phyloP scores from a whole-genome alignment of 2,113 vertebrate genomes.

The Pseudolaguvia tuberculata region DNA sequence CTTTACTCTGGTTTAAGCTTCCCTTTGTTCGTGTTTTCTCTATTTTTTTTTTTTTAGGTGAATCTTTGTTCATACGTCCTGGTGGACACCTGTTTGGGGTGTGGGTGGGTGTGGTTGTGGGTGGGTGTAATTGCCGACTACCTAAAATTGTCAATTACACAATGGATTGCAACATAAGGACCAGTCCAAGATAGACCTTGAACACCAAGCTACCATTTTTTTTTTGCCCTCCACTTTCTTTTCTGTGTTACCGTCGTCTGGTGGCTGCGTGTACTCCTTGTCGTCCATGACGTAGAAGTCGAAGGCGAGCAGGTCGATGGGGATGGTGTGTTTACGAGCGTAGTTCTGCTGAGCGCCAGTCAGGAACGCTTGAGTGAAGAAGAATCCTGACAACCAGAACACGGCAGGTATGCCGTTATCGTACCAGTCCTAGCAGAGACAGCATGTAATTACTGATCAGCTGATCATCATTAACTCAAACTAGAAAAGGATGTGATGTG shows the following conservation, averaged over 20 bases:
- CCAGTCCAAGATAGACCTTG: too few species aligned
- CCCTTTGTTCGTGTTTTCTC: not conserved
- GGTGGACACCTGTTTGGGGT: slow-evolving; percentile 45
- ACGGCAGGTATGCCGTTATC: slow-evolving; percentile 72
- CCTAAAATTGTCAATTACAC: too few species aligned
- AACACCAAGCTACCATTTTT: too few species aligned
- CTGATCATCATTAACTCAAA: not conserved
- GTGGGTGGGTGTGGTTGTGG: too few species aligned
- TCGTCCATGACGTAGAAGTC: slow-evolving; percentile 86
- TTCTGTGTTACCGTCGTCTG: slow-evolving; percentile 81
- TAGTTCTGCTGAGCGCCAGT: slow-evolving; percentile 88
- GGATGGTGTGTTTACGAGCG: slow-evolving; percentile 79
- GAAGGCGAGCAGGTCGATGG: slow-evolving; percentile 81
- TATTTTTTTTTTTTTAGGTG: not conserved
- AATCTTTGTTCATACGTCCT: not conserved
- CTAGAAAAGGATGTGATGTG: not conserved
- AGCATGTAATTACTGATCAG: not conserved
- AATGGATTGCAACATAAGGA: too few species aligned
- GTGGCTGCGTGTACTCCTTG: slow-evolving; percentile 66
- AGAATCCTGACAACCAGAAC: slow-evolving; percentile 89
- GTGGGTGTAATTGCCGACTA: too few species aligned
- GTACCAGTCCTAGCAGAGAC: slow-evolving; percentile 72
- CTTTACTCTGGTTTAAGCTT: slow-evolving; percentile 30
- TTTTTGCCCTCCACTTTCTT: too few species aligned
- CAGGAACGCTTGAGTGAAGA: slow-evolving; percentile 90